Evolutionary conservation across 2,113 vertebrate species (phyloP), one percentile per base, ranked within the genome.

Genomic region (Marcusenius ussheri): DNA sequence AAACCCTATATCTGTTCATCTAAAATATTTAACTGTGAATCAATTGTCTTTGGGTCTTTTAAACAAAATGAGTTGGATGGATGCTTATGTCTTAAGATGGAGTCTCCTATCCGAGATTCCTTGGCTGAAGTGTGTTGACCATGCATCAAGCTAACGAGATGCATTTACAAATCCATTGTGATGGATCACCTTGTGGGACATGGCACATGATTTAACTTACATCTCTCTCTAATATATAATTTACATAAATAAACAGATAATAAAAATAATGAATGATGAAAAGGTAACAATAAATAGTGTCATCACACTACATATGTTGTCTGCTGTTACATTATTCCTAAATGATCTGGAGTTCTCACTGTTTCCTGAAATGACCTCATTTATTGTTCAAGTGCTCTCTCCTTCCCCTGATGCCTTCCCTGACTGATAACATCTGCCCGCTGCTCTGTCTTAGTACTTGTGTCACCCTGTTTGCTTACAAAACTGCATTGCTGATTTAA

Each of bases 391-490:
- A 77, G 89, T 19, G 39, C 86, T 87, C 86, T 91, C 91, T 89
- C 89, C 91, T 91, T 92, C 91, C 91, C 92, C 89, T 90, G 80
- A 47, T 90, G 91, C 90, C 85, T 90, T n/a, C 56, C 58, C 47
- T 66, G 80, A 70, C 87, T 50, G 88, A 91, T 91, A 91, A 90
- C 91, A 92, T 91, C 91, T 90, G 86, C 91, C 91, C 83, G 80
- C 87, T 91, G 90, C 90, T 88, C 90, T 91, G 80, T 45, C 89
- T 91, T 90, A 92, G 35, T 92, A 92, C 90, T 66, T 47, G 56
- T 88, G 66, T 84, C 89, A 88, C 49, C 91, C 90, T 89, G 56
- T 80, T 74, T 88, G 91, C 89, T 91, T 91, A 92, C 5, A 1
- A 83, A 91, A 89, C 91, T 88, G 91, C 89, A 83, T 77, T 88